phyloP scores from a whole-genome alignment of 2,888 invertebrate genomes.

The Ditylenchus weischeri region DNA sequence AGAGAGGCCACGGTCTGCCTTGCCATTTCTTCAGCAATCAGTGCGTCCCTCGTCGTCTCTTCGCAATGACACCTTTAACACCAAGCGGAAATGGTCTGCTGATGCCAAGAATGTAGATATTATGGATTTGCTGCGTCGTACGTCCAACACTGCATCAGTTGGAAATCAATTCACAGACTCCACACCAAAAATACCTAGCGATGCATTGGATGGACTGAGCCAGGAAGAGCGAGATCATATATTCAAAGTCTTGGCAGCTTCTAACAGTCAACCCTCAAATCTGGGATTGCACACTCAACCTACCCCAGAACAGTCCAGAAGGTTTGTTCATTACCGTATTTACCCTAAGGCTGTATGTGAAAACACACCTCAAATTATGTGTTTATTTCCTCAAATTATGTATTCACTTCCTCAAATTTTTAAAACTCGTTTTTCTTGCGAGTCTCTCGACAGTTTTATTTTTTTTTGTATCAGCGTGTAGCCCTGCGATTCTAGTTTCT shows the following conservation, averaged over 20 bases:
- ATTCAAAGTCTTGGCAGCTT: constrained; percentile 40
- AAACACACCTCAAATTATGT: no score
- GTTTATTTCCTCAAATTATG: no score
- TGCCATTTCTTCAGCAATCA: constrained; percentile 26
- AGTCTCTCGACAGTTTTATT: no score
- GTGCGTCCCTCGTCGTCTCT: constrained; percentile 1
- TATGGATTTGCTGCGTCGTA: constrained; percentile 31
- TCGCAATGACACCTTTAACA: constrained; percentile 5
- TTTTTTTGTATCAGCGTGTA: no score
- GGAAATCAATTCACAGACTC: constrained; percentile 8
- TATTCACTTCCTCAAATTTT: no score
- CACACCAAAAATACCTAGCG: constrained; percentile 39
- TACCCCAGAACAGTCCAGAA: constrained; percentile 40
- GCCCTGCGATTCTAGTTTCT: no score
- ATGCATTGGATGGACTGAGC: constrained; percentile 47
- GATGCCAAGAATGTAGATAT: constrained; percentile 20
- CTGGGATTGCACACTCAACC: no score
- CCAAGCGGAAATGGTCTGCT: constrained; percentile 18
- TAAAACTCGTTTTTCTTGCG: no score
- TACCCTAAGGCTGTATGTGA: no score
- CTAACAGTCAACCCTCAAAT: constrained; percentile 5
- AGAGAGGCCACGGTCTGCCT: constrained; percentile 31
- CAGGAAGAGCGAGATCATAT: constrained; percentile 50
- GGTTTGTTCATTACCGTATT: constrained; percentile 28
- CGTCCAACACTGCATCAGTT: constrained; percentile 22